Evolutionary conservation across 2,797 vertebrate species (phyloP), one percentile per base, ranked within the genome.

Genomic region (Echiichthys vipera): DNA sequence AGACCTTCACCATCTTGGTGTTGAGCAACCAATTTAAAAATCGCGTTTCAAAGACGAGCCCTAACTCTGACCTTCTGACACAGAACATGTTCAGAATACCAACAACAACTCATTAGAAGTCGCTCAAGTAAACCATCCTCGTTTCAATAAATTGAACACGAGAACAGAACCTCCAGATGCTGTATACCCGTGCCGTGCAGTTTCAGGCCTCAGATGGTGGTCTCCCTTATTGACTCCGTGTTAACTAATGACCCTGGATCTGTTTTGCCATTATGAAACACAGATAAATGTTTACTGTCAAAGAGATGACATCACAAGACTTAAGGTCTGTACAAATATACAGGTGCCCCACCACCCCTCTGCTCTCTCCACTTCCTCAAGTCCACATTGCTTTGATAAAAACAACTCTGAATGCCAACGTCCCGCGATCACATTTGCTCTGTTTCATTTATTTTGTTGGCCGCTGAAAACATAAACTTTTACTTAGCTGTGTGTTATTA

Each of bases 401-500:
- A 83, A 91, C 76, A 80, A 62, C 72, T 69, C 40, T 4, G 32
- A 84, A 79, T 18, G 42, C 78, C 76, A 61, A 65, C 50, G 49
- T 83, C 68, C 83, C n/a, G 3, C 64, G 68, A 65, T 81, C 80
- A 81, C 84, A 77, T 93, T 91, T 87, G 70, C 80, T 65, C 71
- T 65, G 77, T 82, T 83, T 78, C 82, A 90, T 93, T 95, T 95
- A 94, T 95, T 94, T 94, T 78, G 88, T 83, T 77, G 89, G 78
- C 67, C 3, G 53, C 79, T 93, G 84, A 92, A 89, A 91, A 92
- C 76, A 94, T 93, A 94, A 94, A 95, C 93, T 91, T 89, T 91
- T 89, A 90, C 88, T 91, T 92, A 92, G 86, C 84, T 65, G 72
- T 78, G 82, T 91, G 86, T 90, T 91, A 84, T 91, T 91, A 89